These are phyloP conservation scores for Oxytorus armatus DNA, from an alignment of 2,888 invertebrate genomes.

Conservation along the genomic window DNA sequence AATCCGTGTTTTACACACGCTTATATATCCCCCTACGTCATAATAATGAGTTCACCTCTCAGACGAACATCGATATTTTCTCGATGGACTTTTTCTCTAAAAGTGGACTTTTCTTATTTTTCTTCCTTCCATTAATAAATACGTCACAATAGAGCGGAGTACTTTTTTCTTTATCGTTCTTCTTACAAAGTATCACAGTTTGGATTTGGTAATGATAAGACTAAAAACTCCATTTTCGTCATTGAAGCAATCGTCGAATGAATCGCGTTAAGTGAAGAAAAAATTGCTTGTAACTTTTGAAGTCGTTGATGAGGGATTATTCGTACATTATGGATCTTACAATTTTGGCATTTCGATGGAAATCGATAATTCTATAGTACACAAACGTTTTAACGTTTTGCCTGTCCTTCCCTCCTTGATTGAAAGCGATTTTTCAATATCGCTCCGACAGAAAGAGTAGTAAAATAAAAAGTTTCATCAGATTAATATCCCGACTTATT, in stretches of 20 bases:
- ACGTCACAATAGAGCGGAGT: conserved; percentile 54
- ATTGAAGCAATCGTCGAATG: conserved; percentile 37
- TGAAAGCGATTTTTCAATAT: conserved; percentile 4
- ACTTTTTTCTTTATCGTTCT: conserved; percentile 34
- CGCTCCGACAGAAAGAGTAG: background rate
- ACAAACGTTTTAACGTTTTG: too few species aligned
- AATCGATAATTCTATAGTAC: too few species aligned
- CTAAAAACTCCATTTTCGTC: conserved; percentile 54
- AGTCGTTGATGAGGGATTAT: too few species aligned
- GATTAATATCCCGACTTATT: conserved; percentile 40
- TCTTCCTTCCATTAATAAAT: conserved; percentile 51
- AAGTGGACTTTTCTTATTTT: conserved; percentile 24
- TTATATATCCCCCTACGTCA: conserved; percentile 44
- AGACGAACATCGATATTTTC: conserved; percentile 55
- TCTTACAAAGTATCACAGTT: conserved; percentile 67
- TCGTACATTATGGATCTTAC: too few species aligned
- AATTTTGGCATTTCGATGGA: too few species aligned
- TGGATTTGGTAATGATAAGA: conserved; percentile 64
- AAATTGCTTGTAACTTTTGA: background rate
- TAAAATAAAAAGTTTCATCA: conserved; percentile 42
- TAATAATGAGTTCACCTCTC: conserved; percentile 30
- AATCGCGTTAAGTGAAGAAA: background rate
- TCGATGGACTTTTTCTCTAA: too few species aligned
- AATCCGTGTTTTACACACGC: conserved; percentile 41
- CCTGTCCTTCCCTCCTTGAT: too few species aligned